phyloP scores from a whole-genome alignment of 30 jellyfish, hydroid and myxozoan genomes.

The Calvadosia cruxmelitensis region DNA sequence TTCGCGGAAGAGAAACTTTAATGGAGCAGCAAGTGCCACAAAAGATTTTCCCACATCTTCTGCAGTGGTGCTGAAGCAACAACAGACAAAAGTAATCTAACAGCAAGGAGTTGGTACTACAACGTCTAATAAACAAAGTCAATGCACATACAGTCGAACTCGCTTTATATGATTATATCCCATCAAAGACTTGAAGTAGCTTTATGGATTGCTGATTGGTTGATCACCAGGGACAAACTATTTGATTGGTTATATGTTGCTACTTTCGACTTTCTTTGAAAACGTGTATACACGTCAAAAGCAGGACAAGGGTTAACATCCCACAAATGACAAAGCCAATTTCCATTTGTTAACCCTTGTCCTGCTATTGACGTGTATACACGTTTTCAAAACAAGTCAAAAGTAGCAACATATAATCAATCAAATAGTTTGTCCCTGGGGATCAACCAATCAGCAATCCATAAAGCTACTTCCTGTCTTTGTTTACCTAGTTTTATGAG shows the following conservation, averaged over 20 bases:
- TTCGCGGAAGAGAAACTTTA: constrained; percentile 47
- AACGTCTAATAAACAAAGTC: neutral
- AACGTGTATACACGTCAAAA: too few species aligned
- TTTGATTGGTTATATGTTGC: too few species aligned
- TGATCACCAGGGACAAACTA: too few species aligned
- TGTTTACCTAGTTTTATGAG: too few species aligned
- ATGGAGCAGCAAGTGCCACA: constrained; percentile 60
- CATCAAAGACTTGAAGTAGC: neutral
- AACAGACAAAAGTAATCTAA: neutral
- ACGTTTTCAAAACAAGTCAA: too few species aligned
- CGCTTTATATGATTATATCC: neutral
- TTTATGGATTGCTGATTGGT: too few species aligned
- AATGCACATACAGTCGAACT: neutral
- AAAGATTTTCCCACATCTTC: constrained; percentile 81
- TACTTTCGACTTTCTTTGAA: too few species aligned
- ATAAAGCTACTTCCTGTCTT: too few species aligned
- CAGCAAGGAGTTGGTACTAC: neutral
- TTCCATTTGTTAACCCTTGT: neutral
- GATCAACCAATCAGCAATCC: too few species aligned
- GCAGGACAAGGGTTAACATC: too few species aligned
- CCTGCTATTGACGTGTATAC: neutral
- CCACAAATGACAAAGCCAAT: neutral
- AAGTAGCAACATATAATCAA: too few species aligned
- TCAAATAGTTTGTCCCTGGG: too few species aligned
- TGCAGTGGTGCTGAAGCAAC: constrained; percentile 60